These are phyloP conservation scores for Hesperophylax magnus DNA, from an alignment of 1,140 invertebrate species.

Conservation along the genomic window DNA sequence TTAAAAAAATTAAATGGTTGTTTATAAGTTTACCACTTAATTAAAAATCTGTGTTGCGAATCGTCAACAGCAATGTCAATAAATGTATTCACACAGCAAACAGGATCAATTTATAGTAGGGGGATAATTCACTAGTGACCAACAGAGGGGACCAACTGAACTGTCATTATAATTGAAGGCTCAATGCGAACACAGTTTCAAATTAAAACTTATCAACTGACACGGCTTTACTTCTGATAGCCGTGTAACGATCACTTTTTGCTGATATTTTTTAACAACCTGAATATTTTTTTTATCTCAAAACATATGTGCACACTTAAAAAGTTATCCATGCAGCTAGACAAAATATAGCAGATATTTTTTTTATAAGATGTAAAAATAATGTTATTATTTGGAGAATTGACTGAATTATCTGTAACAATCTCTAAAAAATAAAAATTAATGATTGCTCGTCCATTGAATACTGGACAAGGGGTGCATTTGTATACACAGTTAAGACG, in stretches of 20 bases:
- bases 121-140: conserved; percentile 3
- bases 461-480: too few species aligned
- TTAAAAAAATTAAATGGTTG: too few species aligned
- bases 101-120: neutral
- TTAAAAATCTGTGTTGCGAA: neutral
- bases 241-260: neutral
- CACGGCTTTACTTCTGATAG: neutral
- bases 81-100: neutral
- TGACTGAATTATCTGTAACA: too few species aligned
- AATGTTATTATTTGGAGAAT: too few species aligned
- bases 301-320: neutral
- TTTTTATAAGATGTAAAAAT: too few species aligned
- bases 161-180: neutral
- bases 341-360: too few species aligned
- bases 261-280: neutral
- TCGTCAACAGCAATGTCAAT: conserved; percentile 1
- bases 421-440: too few species aligned
- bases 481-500: too few species aligned
- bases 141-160: neutral
- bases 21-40: too few species aligned
- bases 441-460: too few species aligned
- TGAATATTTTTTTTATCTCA: neutral
- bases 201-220: neutral
- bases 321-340: neutral
- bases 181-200: neutral